phyloP scores from a whole-genome alignment of 2,113 vertebrate species.

The Isurus oxyrinchus region DNA sequence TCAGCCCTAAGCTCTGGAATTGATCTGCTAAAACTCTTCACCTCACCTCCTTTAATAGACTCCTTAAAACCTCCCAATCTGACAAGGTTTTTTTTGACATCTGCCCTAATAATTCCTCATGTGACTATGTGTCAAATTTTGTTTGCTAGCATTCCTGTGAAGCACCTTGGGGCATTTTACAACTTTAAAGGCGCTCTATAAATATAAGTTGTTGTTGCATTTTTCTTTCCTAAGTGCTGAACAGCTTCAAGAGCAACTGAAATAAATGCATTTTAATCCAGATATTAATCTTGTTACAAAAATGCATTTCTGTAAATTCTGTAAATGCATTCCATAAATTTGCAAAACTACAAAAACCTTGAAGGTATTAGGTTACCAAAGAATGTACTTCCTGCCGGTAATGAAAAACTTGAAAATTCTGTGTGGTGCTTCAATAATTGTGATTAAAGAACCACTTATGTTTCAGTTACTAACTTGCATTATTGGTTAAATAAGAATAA shows the following conservation, averaged over 20 bases:
- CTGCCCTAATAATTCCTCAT: not conserved
- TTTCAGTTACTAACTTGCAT: too few relatives aligned
- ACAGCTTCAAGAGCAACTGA: not conserved
- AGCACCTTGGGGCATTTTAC: not conserved
- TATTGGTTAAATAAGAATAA: too few relatives aligned
- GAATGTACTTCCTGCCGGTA: not conserved
- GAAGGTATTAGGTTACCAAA: not conserved
- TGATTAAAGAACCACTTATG: too few relatives aligned
- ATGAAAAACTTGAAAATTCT: too few relatives aligned
- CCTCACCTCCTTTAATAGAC: not conserved
- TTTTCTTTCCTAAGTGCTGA: not conserved
- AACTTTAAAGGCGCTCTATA: too few relatives aligned
- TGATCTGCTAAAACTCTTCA: not conserved
- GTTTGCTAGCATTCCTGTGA: not conserved
- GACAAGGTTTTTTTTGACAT: not conserved
- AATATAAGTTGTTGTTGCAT: not conserved
- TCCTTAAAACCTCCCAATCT: too few relatives aligned
- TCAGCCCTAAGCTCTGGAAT: not conserved
- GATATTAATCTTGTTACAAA: not conserved
- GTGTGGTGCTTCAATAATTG: too few relatives aligned
- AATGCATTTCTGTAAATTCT: not conserved
- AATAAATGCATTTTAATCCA: not conserved
- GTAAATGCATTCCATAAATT: not conserved
- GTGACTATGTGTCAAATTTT: not conserved
- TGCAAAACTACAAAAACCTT: not conserved